Evolutionary conservation across 2,888 invertebrate genomes (phyloP), one percentile per base, ranked within the genome.

Genomic region (Psococerastis gibbosa): DNA sequence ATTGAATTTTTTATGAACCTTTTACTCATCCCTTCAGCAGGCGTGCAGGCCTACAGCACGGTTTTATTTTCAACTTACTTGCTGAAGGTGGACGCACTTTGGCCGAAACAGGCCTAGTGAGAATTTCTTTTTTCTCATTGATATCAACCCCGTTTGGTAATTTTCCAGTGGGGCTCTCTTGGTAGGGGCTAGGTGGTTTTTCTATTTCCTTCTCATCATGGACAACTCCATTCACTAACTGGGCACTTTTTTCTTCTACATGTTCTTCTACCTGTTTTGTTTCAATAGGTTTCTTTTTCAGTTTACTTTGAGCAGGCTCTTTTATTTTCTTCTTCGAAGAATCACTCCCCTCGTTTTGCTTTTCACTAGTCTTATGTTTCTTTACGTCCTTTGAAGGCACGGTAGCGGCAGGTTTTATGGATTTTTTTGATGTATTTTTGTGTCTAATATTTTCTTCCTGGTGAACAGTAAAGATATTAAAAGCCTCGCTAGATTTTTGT

Each of bases 401-500:
- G 41, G 52, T 52, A 6, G 50, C 48, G 3, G 38, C 27, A 5
- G 51, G 50, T n/a, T n/a, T n/a, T n/a, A n/a, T n/a, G n/a, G n/a
- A n/a, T n/a, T n/a, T n/a, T n/a, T n/a, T n/a, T n/a, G n/a, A n/a
- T n/a, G n/a, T n/a, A n/a, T n/a, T 9, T 47, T 51, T 1, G 49
- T 11, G 6, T 27, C 17, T 17, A 41, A 3, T 41, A 22, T 13
- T 46, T 46, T 22, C 47, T 22, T 1, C 42, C 35, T 17, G n/a
- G n/a, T n/a, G n/a, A n/a, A n/a, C n/a, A n/a, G n/a, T n/a, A n/a
- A n/a, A n/a, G n/a, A n/a, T n/a, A n/a, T n/a, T n/a, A n/a, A n/a
- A n/a, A n/a, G n/a, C n/a, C n/a, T n/a, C n/a, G n/a, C n/a, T n/a
- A n/a, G n/a, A n/a, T n/a, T n/a, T n/a, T n/a, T n/a, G n/a, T n/a